Evolutionary conservation across 2,797 vertebrate species (phyloP).

Genomic region (Kryptopterus vitreolus): DNA sequence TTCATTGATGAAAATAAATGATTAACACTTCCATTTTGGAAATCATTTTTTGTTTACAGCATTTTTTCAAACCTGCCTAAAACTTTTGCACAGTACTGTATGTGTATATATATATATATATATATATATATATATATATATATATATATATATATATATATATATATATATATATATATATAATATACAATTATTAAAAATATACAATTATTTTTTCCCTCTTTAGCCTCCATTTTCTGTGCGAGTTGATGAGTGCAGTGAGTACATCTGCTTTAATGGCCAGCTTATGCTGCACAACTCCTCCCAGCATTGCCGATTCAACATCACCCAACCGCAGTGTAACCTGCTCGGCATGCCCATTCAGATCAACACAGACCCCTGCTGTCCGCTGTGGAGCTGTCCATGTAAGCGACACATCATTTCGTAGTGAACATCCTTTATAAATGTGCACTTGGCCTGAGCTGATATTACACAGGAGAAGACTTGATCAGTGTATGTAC

Average conservation of each 20-base stretch:
- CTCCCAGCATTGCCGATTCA: constrained; percentile 88
- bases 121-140: too few species aligned
- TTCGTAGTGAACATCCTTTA: background rate
- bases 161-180: too few species aligned
- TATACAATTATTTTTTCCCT: constrained; percentile 38
- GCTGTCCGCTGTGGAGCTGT: constrained; percentile 96
- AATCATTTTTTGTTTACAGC: too few species aligned
- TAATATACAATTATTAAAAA: too few species aligned
- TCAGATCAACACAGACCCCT: constrained; percentile 88
- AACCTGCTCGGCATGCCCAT: constrained; percentile 91
- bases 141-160: too few species aligned
- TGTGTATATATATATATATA: too few species aligned
- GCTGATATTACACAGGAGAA: background rate
- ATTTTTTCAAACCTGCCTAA: too few species aligned
- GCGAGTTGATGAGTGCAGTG: constrained; percentile 89
- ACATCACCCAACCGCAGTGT: constrained; percentile 85
- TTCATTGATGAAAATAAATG: too few species aligned
- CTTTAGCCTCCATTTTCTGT: constrained; percentile 86
- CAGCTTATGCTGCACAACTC: constrained; percentile 91
- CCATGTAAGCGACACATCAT: constrained; percentile 81
- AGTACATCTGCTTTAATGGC: constrained; percentile 89
- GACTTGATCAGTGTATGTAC: background rate
- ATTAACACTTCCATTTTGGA: too few species aligned
- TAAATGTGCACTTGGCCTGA: background rate
- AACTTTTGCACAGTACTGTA: too few species aligned